Percentiles rank a stretch among this genome's conserved stretches.
Evolutionary conservation across 2,113 vertebrate species (phyloP).

Genomic region (Xiphias gladius): DNA sequence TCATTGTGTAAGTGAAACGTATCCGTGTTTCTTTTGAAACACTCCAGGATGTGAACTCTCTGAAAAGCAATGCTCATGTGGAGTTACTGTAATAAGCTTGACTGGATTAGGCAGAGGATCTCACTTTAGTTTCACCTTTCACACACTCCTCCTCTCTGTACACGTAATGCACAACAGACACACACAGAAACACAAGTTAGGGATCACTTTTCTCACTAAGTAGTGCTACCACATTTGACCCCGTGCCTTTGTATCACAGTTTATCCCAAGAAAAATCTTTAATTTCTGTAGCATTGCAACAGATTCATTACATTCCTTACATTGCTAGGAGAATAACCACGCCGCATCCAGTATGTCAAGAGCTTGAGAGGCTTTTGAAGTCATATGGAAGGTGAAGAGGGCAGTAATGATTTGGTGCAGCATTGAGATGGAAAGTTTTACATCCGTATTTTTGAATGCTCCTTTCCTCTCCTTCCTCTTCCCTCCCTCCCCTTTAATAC

Average conservation of each 20-base stretch:
- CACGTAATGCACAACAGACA: not conserved
- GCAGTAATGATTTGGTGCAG: conserved; percentile 22
- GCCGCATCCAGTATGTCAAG: not conserved
- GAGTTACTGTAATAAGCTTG: conserved; percentile 23
- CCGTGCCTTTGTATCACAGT: not conserved
- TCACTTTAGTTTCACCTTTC: conserved; percentile 41
- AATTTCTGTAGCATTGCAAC: not conserved
- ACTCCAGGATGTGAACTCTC: conserved; percentile 43
- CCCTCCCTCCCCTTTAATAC: conserved; percentile 26
- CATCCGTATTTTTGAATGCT: conserved; percentile 61
- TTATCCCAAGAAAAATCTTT: not conserved
- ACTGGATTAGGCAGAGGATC: conserved; percentile 39
- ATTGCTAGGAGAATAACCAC: not conserved
- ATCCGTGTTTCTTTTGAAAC: conserved; percentile 48
- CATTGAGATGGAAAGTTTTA: conserved; percentile 44
- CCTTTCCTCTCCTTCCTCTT: conserved; percentile 44
- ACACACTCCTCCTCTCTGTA: not conserved
- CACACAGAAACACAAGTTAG: not conserved
- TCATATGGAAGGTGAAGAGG: conserved; percentile 11
- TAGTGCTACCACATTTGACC: not conserved
- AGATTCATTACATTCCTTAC: not conserved
- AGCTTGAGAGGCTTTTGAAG: conserved; percentile 12
- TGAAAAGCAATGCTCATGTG: conserved; percentile 35
- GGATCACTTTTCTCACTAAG: not conserved
- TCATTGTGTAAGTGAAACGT: conserved; percentile 28